A percentile compares a stretch with the other conserved stretches of the same genome.
These are phyloP conservation scores for Mustela nigripes DNA, from an alignment of 2,113 vertebrate species.

Conservation along the genomic window DNA sequence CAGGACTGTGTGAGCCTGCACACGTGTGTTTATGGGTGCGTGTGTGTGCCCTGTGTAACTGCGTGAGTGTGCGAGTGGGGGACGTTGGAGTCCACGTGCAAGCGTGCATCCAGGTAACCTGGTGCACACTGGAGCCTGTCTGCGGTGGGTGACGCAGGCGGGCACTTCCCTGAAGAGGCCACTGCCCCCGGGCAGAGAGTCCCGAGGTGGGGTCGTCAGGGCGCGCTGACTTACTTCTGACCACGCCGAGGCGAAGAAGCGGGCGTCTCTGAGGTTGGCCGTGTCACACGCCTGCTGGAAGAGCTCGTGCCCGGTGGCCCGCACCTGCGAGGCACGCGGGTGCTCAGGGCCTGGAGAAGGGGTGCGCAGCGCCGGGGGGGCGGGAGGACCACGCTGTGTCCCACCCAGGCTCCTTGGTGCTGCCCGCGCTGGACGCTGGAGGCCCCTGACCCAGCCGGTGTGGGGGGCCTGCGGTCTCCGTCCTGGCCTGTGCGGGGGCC, in stretches of 20 bases:
- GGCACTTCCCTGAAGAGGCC: too few relatives aligned
- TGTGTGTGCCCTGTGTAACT: too few relatives aligned
- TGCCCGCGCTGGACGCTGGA: neutral
- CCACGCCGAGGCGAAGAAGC: slow-evolving; percentile 94
- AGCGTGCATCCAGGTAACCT: too few relatives aligned
- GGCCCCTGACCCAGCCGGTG: neutral
- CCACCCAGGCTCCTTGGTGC: neutral
- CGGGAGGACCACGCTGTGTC: fast-evolving
- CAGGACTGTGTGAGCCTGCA: too few relatives aligned
- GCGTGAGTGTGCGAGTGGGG: too few relatives aligned
- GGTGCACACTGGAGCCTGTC: too few relatives aligned
- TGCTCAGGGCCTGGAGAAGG: neutral
- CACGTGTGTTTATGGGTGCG: too few relatives aligned
- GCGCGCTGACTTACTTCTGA: slow-evolving; percentile 89
- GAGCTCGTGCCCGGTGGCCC: slow-evolving; percentile 92
- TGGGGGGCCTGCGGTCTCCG: neutral
- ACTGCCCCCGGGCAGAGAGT: too few relatives aligned
- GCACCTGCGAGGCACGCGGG: slow-evolving; percentile 86
- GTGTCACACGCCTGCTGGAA: slow-evolving; percentile 90
- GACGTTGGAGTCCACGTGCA: too few relatives aligned
- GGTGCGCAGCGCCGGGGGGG: too few relatives aligned
- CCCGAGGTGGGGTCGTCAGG: fast-evolving
- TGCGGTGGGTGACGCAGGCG: too few relatives aligned
- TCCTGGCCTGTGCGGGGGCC: neutral
- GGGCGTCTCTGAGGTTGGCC: slow-evolving; percentile 91